Evolutionary conservation across 2,797 vertebrate genomes (phyloP).

Genomic region (Erpetoichthys calabaricus): DNA sequence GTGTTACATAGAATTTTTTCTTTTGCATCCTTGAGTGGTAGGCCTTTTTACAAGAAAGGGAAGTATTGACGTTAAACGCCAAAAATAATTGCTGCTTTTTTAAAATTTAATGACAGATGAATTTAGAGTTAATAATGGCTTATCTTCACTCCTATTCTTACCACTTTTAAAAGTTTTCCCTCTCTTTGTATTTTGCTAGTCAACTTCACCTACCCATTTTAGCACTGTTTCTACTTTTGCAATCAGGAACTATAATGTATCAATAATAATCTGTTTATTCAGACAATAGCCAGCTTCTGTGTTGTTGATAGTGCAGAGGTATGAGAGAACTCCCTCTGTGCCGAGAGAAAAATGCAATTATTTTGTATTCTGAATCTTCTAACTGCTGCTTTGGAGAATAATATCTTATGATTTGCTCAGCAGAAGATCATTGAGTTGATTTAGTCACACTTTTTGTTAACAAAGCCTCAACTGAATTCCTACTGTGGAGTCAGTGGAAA

Average conservation of each 20-base stretch:
- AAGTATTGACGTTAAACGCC: too few relatives aligned
- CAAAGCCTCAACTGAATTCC: slow-evolving; percentile 86
- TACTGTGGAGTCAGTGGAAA: slow-evolving; percentile 77
- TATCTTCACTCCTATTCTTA: neutral
- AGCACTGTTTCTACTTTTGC: slow-evolving; percentile 26
- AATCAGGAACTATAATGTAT: slow-evolving; percentile 43
- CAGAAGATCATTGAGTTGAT: slow-evolving; percentile 97
- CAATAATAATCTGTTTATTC: slow-evolving; percentile 44
- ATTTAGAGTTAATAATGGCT: neutral
- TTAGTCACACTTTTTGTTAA: slow-evolving; percentile 95
- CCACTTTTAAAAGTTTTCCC: neutral
- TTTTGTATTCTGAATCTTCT: slow-evolving; percentile 85
- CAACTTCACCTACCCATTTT: neutral
- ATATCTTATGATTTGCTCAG: slow-evolving; percentile 97
- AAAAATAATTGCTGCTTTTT: too few relatives aligned
- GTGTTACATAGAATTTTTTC: too few relatives aligned
- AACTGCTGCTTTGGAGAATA: slow-evolving; percentile 90
- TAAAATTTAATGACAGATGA: neutral
- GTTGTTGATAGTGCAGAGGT: slow-evolving; percentile 61
- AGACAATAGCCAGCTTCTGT: slow-evolving; percentile 50
- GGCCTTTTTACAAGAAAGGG: too few relatives aligned
- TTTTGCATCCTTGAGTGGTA: too few relatives aligned
- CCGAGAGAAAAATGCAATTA: slow-evolving; percentile 82
- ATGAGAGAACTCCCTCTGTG: slow-evolving; percentile 68
- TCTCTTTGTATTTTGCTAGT: neutral